phyloP scores from a whole-genome alignment of 2,797 vertebrate species.

The Acrocephalus scirpaceus region DNA sequence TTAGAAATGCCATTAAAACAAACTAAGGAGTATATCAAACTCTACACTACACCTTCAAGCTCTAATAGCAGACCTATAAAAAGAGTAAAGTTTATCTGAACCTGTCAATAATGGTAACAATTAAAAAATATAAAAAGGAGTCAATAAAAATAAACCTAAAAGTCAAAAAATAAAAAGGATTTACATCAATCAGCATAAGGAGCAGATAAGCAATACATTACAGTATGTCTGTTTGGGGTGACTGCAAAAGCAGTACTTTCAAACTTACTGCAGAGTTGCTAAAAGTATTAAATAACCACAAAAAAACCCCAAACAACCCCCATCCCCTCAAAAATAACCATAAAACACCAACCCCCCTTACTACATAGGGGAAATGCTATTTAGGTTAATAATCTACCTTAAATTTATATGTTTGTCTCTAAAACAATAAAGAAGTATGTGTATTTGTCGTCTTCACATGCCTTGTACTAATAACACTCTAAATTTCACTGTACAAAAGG shows the following conservation, averaged over 20 bases:
- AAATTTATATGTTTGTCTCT: not conserved
- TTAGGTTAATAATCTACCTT: not conserved
- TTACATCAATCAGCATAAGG: not conserved
- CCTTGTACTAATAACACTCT: not conserved
- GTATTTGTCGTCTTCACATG: not conserved
- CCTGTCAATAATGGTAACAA: not conserved
- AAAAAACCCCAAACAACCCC: not conserved
- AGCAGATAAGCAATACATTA: not conserved
- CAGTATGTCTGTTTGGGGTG: not conserved
- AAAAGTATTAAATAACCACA: not conserved
- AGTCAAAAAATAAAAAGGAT: not conserved
- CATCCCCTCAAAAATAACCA: not conserved
- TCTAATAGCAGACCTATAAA: not conserved
- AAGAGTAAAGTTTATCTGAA: not conserved
- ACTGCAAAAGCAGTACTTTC: not conserved
- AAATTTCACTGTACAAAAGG: not conserved
- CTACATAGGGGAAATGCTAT: not conserved
- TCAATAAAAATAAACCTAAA: not conserved
- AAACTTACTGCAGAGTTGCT: not conserved
- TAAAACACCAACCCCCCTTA: not conserved
- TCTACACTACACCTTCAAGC: not conserved
- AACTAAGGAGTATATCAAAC: not conserved
- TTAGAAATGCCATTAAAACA: not conserved
- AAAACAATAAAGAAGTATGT: not conserved
- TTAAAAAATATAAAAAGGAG: not conserved